A percentile compares a stretch with the other conserved stretches of the same genome.
Conservation (phyloP, 2,113 vertebrate species). For the Paralichthys olivaceus region DNA sequence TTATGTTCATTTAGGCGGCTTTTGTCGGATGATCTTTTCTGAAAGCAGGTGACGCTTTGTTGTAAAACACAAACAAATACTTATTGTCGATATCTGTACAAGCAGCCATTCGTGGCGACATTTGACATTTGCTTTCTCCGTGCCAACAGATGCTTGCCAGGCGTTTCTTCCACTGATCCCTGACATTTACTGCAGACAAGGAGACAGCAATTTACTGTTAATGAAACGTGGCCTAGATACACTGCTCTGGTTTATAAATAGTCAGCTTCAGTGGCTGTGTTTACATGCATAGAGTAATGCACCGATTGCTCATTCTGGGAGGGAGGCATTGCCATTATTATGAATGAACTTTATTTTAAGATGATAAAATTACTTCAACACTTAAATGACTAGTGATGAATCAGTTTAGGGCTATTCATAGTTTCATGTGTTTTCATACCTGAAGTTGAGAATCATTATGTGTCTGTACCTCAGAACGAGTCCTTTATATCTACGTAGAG, state of each 20-base stretch:
- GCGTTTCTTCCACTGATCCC: background rate
- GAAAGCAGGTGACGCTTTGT: background rate
- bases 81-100: background rate
- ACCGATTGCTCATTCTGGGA: background rate
- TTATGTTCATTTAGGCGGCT: background rate
- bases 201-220: constrained; percentile 16
- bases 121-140: constrained; percentile 6
- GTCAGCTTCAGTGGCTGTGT: constrained; percentile 1
- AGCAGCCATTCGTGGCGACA: constrained; percentile 23
- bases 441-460: too few species aligned
- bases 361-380: background rate
- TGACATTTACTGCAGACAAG: constrained; percentile 5
- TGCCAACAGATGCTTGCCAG: too few species aligned
- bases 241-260: constrained; percentile 23
- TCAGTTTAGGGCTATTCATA: too few species aligned
- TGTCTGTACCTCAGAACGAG: too few species aligned
- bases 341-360: background rate
- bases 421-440: too few species aligned
- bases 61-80: background rate
- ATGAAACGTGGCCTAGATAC: background rate
- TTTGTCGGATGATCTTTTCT: background rate
- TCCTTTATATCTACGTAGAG: too few species aligned
- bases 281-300: constrained; percentile 21
- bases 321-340: background rate
- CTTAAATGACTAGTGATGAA: too few species aligned